Conservation (phyloP, 2,113 vertebrate genomes). For the Rhabdornis inornatus region DNA sequence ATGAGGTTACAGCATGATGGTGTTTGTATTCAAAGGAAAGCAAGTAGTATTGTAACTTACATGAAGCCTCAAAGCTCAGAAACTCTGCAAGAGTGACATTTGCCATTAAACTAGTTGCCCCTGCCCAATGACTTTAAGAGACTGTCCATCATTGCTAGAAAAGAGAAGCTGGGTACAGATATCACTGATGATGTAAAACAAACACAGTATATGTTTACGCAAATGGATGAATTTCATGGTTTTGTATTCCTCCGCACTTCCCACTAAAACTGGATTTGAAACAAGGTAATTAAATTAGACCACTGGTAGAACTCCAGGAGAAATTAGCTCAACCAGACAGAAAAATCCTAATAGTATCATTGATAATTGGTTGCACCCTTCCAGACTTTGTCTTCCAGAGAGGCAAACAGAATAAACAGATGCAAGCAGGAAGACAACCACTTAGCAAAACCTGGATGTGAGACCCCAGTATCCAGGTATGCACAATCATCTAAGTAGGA, state of each 20-base stretch:
- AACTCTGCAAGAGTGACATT: neutral
- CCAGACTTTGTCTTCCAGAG: neutral
- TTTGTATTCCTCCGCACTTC: neutral
- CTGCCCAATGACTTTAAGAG: neutral
- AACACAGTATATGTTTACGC: neutral
- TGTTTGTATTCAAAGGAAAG: neutral
- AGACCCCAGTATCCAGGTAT: conserved; percentile 13
- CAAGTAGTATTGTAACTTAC: neutral
- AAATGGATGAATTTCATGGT: neutral
- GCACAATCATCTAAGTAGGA: neutral
- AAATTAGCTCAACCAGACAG: neutral
- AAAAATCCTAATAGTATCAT: neutral
- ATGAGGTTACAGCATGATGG: neutral
- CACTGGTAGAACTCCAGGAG: neutral
- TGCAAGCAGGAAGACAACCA: neutral
- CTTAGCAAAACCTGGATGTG: conserved; percentile 16
- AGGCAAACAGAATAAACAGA: neutral
- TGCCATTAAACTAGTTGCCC: neutral
- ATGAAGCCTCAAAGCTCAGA: neutral
- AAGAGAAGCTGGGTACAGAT: neutral
- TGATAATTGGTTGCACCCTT: neutral
- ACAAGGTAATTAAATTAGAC: neutral
- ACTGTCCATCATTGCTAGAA: neutral
- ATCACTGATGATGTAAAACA: neutral
- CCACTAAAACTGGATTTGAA: neutral